Percentiles rank a stretch among this genome's conserved stretches.
These are phyloP conservation scores for Iselma pallidipennis DNA, from an alignment of 2,888 invertebrate genomes.

Conservation along the genomic window DNA sequence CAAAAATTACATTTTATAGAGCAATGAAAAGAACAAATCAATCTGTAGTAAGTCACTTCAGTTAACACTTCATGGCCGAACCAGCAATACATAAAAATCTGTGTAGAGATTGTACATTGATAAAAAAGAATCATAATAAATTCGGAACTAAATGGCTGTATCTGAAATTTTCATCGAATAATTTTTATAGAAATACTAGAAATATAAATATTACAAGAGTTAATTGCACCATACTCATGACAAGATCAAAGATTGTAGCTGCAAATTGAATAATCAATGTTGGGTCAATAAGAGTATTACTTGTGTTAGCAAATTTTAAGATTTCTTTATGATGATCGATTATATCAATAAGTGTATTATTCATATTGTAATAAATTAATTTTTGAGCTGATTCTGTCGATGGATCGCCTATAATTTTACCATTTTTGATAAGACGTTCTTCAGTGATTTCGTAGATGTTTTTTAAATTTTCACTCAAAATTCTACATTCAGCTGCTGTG, in stretches of 20 bases:
- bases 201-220: slow-evolving; percentile 8
- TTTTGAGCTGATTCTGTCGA: too few species aligned
- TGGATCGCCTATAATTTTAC: neutral
- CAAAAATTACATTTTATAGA: too few species aligned
- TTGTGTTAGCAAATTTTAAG: neutral
- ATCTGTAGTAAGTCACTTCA: too few species aligned
- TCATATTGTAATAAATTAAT: neutral
- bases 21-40: too few species aligned
- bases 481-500: slow-evolving; percentile 28
- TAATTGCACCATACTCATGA: slow-evolving; percentile 9
- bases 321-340: too few species aligned
- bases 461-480: slow-evolving; percentile 24
- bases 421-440: neutral
- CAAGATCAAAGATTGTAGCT: neutral
- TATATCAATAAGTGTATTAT: too few species aligned
- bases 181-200: too few species aligned
- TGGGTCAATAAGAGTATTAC: neutral
- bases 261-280: slow-evolving; percentile 9
- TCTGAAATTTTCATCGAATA: neutral
- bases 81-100: slow-evolving; percentile 16
- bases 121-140: slow-evolving; percentile 5
- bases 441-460: neutral
- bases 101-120: neutral
- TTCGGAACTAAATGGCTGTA: neutral
- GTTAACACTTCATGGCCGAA: slow-evolving; percentile 15